Conservation (phyloP, 2,113 vertebrate species). For the Climacteris rufus region DNA sequence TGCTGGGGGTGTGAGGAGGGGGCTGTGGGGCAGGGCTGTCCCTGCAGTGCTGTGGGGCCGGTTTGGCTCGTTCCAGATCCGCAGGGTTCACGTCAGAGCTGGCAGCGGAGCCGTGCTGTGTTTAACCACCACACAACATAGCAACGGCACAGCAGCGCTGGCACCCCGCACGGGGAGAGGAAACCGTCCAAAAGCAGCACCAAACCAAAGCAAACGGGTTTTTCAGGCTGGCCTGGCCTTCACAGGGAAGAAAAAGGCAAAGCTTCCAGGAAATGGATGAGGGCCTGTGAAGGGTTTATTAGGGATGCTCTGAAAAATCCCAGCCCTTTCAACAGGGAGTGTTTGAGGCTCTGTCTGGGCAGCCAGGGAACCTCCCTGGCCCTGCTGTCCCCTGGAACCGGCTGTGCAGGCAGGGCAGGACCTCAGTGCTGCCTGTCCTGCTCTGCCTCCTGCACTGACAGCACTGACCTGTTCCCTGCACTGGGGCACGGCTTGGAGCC, state of each 20-base stretch:
- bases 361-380: background rate
- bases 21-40: background rate
- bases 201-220: background rate
- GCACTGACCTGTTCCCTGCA: fast-evolving
- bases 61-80: constrained; percentile 43
- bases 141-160: constrained; percentile 62
- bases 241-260: background rate
- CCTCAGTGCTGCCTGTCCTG: background rate
- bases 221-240: constrained; percentile 18
- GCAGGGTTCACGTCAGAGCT: constrained; percentile 64
- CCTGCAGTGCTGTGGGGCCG: background rate
- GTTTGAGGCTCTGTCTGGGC: background rate
- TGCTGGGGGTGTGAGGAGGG: background rate
- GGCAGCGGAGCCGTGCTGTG: constrained; percentile 21
- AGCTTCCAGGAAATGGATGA: background rate
- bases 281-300: background rate
- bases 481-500: background rate
- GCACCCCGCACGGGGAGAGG: background rate
- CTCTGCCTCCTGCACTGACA: background rate
- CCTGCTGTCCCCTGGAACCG: background rate
- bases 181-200: background rate
- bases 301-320: background rate
- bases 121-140: constrained; percentile 53
- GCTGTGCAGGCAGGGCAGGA: background rate
- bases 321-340: background rate